Evolutionary conservation across 1,140 invertebrate genomes (phyloP).

Genomic region (Trichonephila clavata): DNA sequence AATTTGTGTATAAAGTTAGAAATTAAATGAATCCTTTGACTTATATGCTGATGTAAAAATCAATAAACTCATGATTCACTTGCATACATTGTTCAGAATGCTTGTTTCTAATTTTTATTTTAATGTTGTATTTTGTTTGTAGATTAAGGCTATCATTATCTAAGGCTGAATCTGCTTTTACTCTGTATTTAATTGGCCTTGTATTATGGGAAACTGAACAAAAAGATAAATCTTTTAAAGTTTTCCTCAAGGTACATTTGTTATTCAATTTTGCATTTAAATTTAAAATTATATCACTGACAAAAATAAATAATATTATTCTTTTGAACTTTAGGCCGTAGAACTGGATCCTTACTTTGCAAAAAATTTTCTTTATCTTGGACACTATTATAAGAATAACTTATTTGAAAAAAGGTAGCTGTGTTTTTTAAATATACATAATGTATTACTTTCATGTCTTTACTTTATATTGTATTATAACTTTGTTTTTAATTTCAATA

Average conservation of each 20-base stretch:
- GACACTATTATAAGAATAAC: slow-evolving; percentile 86
- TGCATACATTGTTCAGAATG: too few species aligned
- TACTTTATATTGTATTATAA: background rate
- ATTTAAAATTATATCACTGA: background rate
- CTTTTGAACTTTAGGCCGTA: slow-evolving; percentile 85
- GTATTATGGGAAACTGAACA: slow-evolving; percentile 85
- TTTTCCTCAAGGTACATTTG: slow-evolving; percentile 66
- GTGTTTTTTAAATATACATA: background rate
- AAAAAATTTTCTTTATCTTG: slow-evolving; percentile 88
- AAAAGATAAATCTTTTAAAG: slow-evolving; percentile 84
- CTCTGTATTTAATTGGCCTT: slow-evolving; percentile 85
- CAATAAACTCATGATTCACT: too few species aligned
- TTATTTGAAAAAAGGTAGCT: slow-evolving; percentile 77
- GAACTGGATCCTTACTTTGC: slow-evolving; percentile 87
- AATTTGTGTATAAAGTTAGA: too few species aligned
- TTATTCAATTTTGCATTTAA: background rate
- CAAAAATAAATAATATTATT: slow-evolving; percentile 78
- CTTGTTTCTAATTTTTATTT: background rate
- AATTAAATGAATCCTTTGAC: too few species aligned
- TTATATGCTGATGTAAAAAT: too few species aligned
- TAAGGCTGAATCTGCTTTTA: slow-evolving; percentile 81
- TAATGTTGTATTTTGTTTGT: background rate
- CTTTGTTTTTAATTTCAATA: background rate
- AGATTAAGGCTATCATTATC: slow-evolving; percentile 53
- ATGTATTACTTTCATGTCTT: background rate